Conservation (phyloP, 2,113 vertebrate genomes). For the Talpa occidentalis region DNA sequence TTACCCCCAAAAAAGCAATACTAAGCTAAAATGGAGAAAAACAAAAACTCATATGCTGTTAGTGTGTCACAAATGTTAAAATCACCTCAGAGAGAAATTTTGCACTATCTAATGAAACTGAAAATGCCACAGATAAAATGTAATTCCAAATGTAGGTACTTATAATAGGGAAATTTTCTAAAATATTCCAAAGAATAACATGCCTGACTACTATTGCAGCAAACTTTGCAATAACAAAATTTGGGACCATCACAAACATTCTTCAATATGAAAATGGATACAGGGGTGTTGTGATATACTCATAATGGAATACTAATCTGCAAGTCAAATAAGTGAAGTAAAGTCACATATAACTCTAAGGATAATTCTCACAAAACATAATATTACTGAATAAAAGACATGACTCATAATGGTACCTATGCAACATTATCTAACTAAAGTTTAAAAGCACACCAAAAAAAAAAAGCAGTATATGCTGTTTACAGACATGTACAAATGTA, state of each 20-base stretch:
- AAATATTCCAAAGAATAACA: background rate
- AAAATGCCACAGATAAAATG: background rate
- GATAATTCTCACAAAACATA: constrained; percentile 21
- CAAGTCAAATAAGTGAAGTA: background rate
- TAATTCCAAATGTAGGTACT: background rate
- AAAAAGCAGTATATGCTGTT: background rate
- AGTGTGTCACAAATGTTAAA: background rate
- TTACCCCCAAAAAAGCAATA: background rate
- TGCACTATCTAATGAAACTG: background rate
- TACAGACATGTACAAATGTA: background rate
- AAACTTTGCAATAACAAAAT: constrained; percentile 30
- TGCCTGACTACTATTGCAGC: background rate
- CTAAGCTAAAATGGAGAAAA: background rate
- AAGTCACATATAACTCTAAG: background rate
- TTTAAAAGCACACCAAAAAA: background rate
- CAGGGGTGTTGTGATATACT: background rate
- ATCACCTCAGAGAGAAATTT: background rate
- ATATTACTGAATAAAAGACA: background rate
- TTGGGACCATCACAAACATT: background rate
- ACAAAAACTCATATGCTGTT: background rate
- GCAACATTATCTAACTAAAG: background rate
- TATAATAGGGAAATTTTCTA: background rate
- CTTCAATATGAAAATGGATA: background rate
- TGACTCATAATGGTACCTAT: background rate
- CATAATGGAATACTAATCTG: background rate